phyloP scores from a whole-genome alignment of 2,888 invertebrate genomes.

The Drosophila siamana region DNA sequence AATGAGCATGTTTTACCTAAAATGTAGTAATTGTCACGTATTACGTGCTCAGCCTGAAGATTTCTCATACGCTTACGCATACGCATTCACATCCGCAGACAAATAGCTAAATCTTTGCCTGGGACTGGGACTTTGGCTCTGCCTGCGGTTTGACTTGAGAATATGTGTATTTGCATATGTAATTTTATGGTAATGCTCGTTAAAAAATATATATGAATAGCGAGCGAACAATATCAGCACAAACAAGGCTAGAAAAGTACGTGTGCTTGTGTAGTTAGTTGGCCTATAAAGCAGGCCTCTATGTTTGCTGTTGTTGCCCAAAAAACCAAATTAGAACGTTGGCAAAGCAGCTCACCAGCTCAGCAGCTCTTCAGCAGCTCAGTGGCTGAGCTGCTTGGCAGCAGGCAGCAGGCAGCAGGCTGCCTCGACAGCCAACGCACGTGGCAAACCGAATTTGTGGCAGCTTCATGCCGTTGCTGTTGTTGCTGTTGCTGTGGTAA shows the following conservation, averaged over 20 bases:
- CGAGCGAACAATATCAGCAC: conserved; percentile 27
- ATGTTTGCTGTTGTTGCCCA: conserved; percentile 4
- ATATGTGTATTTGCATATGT: conserved; percentile 80
- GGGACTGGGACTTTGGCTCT: conserved; percentile 16
- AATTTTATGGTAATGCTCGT: conserved; percentile 80
- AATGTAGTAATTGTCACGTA: conserved; percentile 82
- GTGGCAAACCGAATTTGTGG: conserved; percentile 63
- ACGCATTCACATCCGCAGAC: conserved; percentile 38
- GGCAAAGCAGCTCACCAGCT: conserved; percentile 28
- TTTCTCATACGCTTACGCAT: conserved; percentile 48
- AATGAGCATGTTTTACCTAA: conserved; percentile 79
- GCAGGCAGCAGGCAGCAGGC: conserved; percentile 19
- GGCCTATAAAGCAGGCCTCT: conserved; percentile 40
- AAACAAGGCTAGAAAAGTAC: conserved; percentile 53
- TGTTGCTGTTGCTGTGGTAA: conserved; percentile 54
- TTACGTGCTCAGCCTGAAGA: conserved; percentile 77
- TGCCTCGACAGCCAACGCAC: conserved; percentile 49
- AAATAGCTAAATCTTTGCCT: conserved; percentile 75
- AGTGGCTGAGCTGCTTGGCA: conserved; percentile 15
- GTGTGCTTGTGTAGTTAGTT: conserved; percentile 59
- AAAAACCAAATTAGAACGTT: conserved; percentile 65
- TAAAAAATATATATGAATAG: conserved; percentile 67
- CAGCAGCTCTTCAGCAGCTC: conserved; percentile 9
- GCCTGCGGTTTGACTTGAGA: conserved; percentile 38
- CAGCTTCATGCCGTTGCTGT: conserved; percentile 28